Evolutionary conservation across 1,140 invertebrate species (phyloP), one percentile per base, ranked within the genome.

Genomic region (Lordiphosa clarofinis): DNA sequence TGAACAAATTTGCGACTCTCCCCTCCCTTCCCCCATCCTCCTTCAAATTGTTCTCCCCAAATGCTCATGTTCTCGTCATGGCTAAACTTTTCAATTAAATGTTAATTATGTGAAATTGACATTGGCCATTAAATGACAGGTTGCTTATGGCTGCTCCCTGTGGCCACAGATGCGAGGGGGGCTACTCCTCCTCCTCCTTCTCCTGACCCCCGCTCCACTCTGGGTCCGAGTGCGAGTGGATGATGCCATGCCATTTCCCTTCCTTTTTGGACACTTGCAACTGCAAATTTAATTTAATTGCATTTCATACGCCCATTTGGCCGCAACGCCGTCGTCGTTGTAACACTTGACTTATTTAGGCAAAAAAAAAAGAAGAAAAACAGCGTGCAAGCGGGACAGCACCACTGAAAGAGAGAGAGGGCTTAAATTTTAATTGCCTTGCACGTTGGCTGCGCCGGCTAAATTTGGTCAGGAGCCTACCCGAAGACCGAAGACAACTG

Each of bases 261-360:
- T 48, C 48, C 37, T 28, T 46, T 28, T 50, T 58, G 42, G 36
- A 50, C 63, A 71, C 62, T 62, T 62, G 57, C 73, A 81, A 65
- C 67, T 76, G 78, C 76, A 81, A 81, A 81, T 82, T 81, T 81
- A 81, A 82, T 81, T 81, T 81, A 81, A 81, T 81, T 81, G 78
- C 76, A 82, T 81, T 81, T 81, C 76, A 81, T 82, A 82, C 76
- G 76, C 76, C 76, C 76, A 81, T 81, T 82, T 81, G 76, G 58
- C 75, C 69, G 66, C 66, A 78, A 81, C 75, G 55, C 37, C 64
- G 55, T 48, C 58, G 38, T 53, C 67, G 12, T 19, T 40, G 35
- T 35, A 82, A 81, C 76, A 81, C 76, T 81, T 81, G 76, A 81
- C 76, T 82, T 72, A 71, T 74, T 81, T 74, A 67, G 75, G 55